These are phyloP conservation scores for Coryphaenoides rupestris DNA, from an alignment of 2,113 vertebrate species.

Conservation along the genomic window DNA sequence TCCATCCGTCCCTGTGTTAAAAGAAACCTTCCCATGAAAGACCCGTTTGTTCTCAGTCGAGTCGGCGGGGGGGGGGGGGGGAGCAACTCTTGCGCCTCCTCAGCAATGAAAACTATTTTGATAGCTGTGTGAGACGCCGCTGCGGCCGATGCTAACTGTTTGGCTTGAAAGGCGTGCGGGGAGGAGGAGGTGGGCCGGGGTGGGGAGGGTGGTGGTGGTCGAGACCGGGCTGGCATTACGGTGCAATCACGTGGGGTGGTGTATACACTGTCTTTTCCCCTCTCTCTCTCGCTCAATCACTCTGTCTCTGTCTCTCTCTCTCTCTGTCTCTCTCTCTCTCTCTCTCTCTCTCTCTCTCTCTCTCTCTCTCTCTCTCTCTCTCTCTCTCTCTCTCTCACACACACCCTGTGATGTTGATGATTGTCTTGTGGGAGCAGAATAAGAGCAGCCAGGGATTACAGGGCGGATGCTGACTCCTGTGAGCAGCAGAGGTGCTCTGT, in stretches of 20 bases:
- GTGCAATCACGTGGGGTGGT: constrained; percentile 58
- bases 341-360: too few relatives aligned
- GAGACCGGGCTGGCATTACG: constrained; percentile 61
- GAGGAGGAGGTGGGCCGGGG: constrained; percentile 53
- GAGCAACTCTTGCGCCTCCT: constrained; percentile 54
- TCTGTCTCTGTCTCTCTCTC: constrained; percentile 30
- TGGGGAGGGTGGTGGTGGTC: constrained; percentile 44
- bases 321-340: too few relatives aligned
- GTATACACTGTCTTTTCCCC: constrained; percentile 32
- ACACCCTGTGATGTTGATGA: constrained; percentile 56
- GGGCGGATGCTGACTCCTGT: constrained; percentile 60
- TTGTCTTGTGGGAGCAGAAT: constrained; percentile 51
- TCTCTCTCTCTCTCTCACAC: too few relatives aligned
- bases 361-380: constrained; percentile 35
- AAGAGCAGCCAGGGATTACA: constrained; percentile 61
- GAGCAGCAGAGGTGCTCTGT: constrained; percentile 48
- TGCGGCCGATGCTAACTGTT: constrained; percentile 28
- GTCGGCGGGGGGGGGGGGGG: too few relatives aligned
- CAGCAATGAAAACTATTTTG: constrained; percentile 45
- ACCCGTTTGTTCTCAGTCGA: constrained; percentile 65
- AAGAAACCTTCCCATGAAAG: constrained; percentile 51
- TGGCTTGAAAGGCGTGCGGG: constrained; percentile 39
- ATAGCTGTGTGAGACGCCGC: too few relatives aligned
- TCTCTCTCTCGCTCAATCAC: too few relatives aligned
- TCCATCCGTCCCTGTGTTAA: constrained; percentile 39